These are phyloP conservation scores for Bufo bufo DNA, from an alignment of 2,113 vertebrate genomes.

Conservation along the genomic window DNA sequence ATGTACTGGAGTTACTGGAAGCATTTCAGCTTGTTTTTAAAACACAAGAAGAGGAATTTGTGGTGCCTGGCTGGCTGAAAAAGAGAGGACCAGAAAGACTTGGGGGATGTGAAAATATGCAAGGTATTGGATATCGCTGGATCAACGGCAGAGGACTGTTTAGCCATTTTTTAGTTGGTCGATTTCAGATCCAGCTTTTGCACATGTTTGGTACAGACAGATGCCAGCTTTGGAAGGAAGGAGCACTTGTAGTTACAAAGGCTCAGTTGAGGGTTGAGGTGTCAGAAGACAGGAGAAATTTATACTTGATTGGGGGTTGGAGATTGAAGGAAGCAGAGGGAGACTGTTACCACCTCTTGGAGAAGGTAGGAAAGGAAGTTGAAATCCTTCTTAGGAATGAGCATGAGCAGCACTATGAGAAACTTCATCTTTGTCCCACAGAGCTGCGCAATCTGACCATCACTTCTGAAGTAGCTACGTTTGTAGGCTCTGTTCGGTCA, in stretches of 20 bases:
- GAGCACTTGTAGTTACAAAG: constrained; percentile 30
- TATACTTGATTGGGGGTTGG: constrained; percentile 51
- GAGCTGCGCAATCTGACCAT: constrained; percentile 10
- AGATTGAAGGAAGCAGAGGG: constrained; percentile 13
- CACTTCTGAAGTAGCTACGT: background rate
- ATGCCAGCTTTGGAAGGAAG: constrained; percentile 46
- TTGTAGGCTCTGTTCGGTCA: background rate
- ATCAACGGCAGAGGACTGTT: constrained; percentile 26
- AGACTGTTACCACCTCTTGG: constrained; percentile 39
- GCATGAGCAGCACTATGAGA: constrained; percentile 28
- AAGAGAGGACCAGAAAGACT: constrained; percentile 6
- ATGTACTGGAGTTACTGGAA: constrained; percentile 40
- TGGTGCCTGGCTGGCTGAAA: constrained; percentile 54
- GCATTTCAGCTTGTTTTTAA: constrained; percentile 44
- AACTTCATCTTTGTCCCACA: constrained; percentile 41
- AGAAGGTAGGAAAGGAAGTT: constrained; percentile 35
- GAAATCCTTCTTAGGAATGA: constrained; percentile 37
- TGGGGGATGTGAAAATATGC: constrained; percentile 4
- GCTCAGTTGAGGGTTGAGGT: constrained; percentile 37
- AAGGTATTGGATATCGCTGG: constrained; percentile 48
- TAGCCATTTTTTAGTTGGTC: constrained; percentile 45
- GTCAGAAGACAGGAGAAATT: constrained; percentile 3
- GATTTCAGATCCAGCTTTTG: constrained; percentile 50
- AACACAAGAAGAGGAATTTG: constrained; percentile 24
- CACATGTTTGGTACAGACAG: constrained; percentile 15